Base-by-base conservation (phyloP, 2,888 invertebrate genomes). In the Drymonia ruficornis region DNA sequence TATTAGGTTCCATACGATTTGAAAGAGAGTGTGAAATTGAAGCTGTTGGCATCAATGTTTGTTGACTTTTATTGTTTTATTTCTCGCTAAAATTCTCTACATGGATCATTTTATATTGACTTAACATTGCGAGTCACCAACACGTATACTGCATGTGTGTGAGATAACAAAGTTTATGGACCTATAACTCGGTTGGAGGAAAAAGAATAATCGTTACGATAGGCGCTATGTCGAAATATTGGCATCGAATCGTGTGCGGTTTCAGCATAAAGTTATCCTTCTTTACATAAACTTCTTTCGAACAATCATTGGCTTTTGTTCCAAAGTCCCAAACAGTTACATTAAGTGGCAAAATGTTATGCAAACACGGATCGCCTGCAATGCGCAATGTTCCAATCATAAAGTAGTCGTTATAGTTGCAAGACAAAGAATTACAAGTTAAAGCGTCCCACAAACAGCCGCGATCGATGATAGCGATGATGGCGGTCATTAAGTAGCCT, bases 31-130 rank as follows among this genome's bases (percentile, higher is more conserved):
- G 13, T 18, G 40, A 51, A 11, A 52, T 50, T 40, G 46, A 47
- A 53, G 18, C 42, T 55, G 50, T 55, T 61, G 59, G 48, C 50
- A 31, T 45, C 19, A 19, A 13, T 15, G 47, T 16, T 38, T 42
- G 15, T 47, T 52, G 23, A 34, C 40, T 50, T 40, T 16, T 34
- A 23, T n/a, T n/a, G 31, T 34, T 52, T n/a, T 18, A 59, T 49
- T 56, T 53, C 53, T 55, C 36, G 49, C 12, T 50, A 11, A 43
- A 40, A 40, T 46, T 55, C 18, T 47, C 49, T 43, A 38, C 18
- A 56, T 53, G 55, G 53, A 19, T 63, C 55, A 62, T 51, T 55
- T 45, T 45, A 45, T 28, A 45, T 45, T 45, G 45, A 28, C 23
- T 15, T 15, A 45, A 1, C 1, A 28, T 45, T 45, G 28, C 19